Base-by-base conservation (phyloP, 2,113 vertebrate genomes). In the Pterocles gutturalis region DNA sequence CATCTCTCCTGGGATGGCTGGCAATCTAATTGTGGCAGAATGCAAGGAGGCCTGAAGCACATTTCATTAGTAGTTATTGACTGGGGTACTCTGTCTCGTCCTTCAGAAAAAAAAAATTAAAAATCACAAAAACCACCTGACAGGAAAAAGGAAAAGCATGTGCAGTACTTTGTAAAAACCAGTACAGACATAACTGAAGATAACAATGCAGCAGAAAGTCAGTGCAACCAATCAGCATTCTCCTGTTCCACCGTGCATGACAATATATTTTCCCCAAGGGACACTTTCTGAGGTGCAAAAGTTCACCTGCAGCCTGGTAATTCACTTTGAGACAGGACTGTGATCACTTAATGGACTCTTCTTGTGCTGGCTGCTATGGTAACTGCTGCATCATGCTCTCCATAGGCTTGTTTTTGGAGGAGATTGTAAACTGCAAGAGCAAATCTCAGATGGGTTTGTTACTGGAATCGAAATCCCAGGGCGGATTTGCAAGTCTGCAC, bases 131-230 rank as follows among this genome's bases (percentile, higher is more conserved):
- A 91, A 18, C 7, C 92, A 92, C 86, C 94, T 92, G 90, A 95
- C 94, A 94, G 95, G 94, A 95, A 97, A 95, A 96, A 96, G 97
- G 97, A 97, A 97, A 93, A 96, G 82, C 41, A 3, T 94, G 94
- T 43, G 73, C 77, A 54, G 86, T 48, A 71, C 83, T 84, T 95
- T 81, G 55, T 49, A 60, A 91, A 93, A 95, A 92, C 76, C 87
- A 89, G 53, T 41, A 19, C 77, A 91, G 91, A 76, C 78, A 93
- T 94, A 95, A 95, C 91, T 89, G 92, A 91, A 75, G 81, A 82
- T 77, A 97, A 96, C 94, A 97, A 96, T 96, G 86, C 31, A 87
- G 54, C 34, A 87, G 83, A 81, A 13, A 89, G 75, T 57, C 18
- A 2, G 70, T 43, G 41, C 72, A 84, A 70, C 65, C 6, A 3